Percentiles rank a stretch among this genome's conserved stretches.
Evolutionary conservation across 2,113 vertebrate genomes (phyloP).

Genomic region (Microtus ochrogaster): DNA sequence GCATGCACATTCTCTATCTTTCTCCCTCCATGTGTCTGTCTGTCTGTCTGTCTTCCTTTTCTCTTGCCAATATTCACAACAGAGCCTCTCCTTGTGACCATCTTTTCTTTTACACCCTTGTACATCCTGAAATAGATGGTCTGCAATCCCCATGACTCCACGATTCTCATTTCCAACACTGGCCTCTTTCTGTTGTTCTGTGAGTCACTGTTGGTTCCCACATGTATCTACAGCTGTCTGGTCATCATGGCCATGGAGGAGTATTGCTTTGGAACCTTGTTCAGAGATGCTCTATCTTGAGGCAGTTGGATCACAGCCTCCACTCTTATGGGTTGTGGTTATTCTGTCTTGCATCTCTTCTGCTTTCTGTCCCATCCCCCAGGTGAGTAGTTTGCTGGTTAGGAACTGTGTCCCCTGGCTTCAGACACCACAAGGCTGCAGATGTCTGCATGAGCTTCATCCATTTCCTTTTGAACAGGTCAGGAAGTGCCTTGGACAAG

Average conservation of each 20-base stretch:
- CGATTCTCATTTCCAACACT: neutral
- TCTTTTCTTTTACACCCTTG: neutral
- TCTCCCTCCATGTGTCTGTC: too few relatives aligned
- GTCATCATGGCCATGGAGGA: too few relatives aligned
- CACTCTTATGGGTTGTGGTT: too few relatives aligned
- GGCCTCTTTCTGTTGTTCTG: neutral
- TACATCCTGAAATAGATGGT: neutral
- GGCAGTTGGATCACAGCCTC: fast-evolving
- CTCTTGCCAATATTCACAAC: neutral
- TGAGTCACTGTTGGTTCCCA: neutral
- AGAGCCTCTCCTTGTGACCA: neutral
- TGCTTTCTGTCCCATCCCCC: neutral
- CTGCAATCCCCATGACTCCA: neutral
- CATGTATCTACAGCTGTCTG: neutral
- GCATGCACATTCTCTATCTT: neutral
- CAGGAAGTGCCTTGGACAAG: neutral
- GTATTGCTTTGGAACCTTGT: neutral
- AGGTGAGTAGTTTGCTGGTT: too few relatives aligned
- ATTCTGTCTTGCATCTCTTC: neutral
- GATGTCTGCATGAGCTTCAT: neutral
- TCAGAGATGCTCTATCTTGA: neutral
- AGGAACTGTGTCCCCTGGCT: neutral
- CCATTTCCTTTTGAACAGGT: neutral
- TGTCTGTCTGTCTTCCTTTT: neutral
- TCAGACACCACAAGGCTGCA: neutral